A percentile compares a stretch with the other conserved stretches of the same genome.
Evolutionary conservation across 2,888 invertebrate species (phyloP).

Genomic region (Nephrotoma guestfalica): DNA sequence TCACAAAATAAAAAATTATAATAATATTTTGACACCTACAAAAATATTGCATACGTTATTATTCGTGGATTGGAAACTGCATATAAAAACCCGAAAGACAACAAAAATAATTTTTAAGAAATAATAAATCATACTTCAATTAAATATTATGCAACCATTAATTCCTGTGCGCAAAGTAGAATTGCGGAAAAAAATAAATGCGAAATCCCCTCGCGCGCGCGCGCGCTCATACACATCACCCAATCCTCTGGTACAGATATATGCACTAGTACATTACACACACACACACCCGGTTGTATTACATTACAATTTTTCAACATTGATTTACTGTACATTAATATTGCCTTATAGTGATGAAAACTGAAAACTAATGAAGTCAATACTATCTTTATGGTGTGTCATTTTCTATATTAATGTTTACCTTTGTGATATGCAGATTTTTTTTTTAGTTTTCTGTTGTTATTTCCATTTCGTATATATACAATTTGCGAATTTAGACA

Average conservation of each 20-base stretch:
- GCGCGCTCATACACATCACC: neutral
- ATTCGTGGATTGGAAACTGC: neutral
- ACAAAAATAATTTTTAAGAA: neutral
- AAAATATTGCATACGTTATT: neutral
- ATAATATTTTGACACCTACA: neutral
- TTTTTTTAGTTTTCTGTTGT: neutral
- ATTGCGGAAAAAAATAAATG: neutral
- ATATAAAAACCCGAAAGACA: neutral
- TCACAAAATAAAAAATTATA: neutral
- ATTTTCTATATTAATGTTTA: neutral
- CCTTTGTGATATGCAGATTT: neutral
- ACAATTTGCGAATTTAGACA: neutral
- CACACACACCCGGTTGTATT: neutral
- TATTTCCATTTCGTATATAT: neutral
- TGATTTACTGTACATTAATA: neutral
- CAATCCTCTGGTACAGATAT: neutral
- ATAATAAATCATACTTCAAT: neutral
- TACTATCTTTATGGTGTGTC: neutral
- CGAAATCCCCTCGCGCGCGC: neutral
- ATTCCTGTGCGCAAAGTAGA: neutral
- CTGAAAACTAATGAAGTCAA: neutral
- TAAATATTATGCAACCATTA: neutral
- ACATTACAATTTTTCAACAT: neutral
- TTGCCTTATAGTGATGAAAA: neutral
- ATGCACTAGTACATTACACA: neutral